A percentile compares a stretch with the other conserved stretches of the same genome.
Evolutionary conservation across 2,113 vertebrate genomes (phyloP).

Genomic region (Tretioscincus oriximinensis): DNA sequence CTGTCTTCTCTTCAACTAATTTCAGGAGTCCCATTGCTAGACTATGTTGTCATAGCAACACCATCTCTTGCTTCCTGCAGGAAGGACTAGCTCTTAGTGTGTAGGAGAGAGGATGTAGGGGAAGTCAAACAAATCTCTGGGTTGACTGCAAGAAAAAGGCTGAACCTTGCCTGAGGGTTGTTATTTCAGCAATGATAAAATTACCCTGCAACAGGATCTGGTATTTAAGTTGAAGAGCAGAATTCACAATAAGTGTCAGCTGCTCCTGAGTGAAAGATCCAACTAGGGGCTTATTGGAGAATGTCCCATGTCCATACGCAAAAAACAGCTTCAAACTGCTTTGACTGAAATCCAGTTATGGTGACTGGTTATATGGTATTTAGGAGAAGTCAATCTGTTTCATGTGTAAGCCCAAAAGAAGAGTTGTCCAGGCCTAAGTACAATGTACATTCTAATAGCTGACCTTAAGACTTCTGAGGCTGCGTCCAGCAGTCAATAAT

Average conservation of each 20-base stretch:
- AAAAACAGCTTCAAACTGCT: conserved; percentile 60
- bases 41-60: conserved; percentile 86
- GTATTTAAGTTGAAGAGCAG: conserved; percentile 80
- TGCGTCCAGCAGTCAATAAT: no score
- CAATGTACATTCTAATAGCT: conserved; percentile 51
- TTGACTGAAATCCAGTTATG: conserved; percentile 53
- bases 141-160: conserved; percentile 82
- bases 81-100: conserved; percentile 86
- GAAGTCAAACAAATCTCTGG: conserved; percentile 85
- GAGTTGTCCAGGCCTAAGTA: conserved; percentile 52
- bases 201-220: conserved; percentile 78
- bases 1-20: conserved; percentile 79
- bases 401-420: conserved; percentile 59
- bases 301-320: conserved; percentile 72
- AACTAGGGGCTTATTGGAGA: conserved; percentile 71
- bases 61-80: conserved; percentile 83
- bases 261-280: conserved; percentile 70
- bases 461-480: no score
- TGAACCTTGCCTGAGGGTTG: conserved; percentile 81
- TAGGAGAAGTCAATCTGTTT: conserved; percentile 53
- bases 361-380: conserved; percentile 52
- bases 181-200: conserved; percentile 77
- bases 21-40: conserved; percentile 81
- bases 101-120: conserved; percentile 84
- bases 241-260: conserved; percentile 80